Percentiles rank a stretch among this genome's conserved stretches.
Evolutionary conservation across 2,888 invertebrate genomes (phyloP).

Genomic region (Seira sanloemensis): DNA sequence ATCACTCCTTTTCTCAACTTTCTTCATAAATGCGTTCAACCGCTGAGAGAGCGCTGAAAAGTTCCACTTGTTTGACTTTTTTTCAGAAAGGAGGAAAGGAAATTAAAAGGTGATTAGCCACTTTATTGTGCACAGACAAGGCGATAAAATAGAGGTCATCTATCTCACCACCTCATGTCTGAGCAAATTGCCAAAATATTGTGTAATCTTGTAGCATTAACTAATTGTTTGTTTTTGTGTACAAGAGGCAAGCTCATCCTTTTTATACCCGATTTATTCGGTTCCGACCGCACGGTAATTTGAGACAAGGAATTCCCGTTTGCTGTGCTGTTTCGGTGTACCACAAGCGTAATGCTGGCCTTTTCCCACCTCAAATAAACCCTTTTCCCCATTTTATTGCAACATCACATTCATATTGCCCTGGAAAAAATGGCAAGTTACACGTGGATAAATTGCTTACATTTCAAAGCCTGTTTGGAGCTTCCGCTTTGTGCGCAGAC

Average conservation of each 20-base stretch:
- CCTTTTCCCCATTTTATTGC: slow-evolving; percentile 31
- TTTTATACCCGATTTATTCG: not conserved
- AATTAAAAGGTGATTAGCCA: slow-evolving; percentile 65
- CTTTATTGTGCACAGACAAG: slow-evolving; percentile 36
- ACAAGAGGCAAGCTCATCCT: not conserved
- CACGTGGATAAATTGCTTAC: slow-evolving; percentile 47
- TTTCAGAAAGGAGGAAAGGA: slow-evolving; percentile 2
- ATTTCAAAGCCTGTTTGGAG: slow-evolving; percentile 8
- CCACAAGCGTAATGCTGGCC: not conserved
- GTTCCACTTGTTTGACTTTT: not conserved
- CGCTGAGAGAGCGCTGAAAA: slow-evolving; percentile 14
- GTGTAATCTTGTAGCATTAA: not conserved
- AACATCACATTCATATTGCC: slow-evolving; percentile 30
- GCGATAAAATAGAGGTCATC: slow-evolving; percentile 60
- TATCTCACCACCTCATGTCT: slow-evolving; percentile 47
- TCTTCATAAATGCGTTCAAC: not conserved
- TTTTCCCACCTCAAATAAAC: not conserved
- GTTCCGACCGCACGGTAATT: not conserved
- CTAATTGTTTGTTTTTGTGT: slow-evolving; percentile 18
- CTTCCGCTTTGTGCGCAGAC: not conserved
- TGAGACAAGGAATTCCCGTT: slow-evolving; percentile 9
- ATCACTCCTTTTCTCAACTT: not conserved
- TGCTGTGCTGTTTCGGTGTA: not conserved
- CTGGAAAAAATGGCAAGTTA: slow-evolving; percentile 19
- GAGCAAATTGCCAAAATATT: slow-evolving; percentile 61